phyloP scores from a whole-genome alignment of 2,113 vertebrate species.

The Peucedramus taeniatus region DNA sequence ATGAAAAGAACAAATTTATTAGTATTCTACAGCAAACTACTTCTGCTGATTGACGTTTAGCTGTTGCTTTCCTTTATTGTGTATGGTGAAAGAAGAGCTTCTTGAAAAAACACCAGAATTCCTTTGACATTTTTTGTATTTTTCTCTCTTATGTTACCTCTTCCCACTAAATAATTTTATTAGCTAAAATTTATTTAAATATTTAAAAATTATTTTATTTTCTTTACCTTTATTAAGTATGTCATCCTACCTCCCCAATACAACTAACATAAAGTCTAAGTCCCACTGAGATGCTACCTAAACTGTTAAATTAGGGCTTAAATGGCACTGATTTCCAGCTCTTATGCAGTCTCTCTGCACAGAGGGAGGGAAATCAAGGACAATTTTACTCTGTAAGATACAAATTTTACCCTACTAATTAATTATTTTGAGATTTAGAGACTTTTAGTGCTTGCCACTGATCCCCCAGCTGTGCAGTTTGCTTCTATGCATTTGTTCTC shows the following conservation, averaged over 20 bases:
- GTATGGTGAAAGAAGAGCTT: neutral
- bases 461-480: neutral
- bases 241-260: neutral
- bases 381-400: neutral
- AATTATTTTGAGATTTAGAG: constrained; percentile 27
- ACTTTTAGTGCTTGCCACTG: neutral
- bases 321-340: neutral
- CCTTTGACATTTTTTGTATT: neutral
- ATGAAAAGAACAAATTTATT: neutral
- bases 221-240: neutral
- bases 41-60: neutral
- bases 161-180: neutral
- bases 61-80: neutral
- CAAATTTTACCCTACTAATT: constrained; percentile 12
- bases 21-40: rapidly evolving
- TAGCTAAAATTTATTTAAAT: too few relatives aligned
- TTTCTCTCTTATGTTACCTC: neutral
- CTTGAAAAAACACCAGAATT: neutral
- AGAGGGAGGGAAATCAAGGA: neutral
- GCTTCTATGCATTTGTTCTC: neutral
- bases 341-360: neutral
- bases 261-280: neutral
- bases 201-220: neutral
- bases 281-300: neutral
- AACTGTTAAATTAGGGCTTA: neutral